Base-by-base conservation (phyloP, 2,113 vertebrate genomes). In the Scalopus aquaticus region DNA sequence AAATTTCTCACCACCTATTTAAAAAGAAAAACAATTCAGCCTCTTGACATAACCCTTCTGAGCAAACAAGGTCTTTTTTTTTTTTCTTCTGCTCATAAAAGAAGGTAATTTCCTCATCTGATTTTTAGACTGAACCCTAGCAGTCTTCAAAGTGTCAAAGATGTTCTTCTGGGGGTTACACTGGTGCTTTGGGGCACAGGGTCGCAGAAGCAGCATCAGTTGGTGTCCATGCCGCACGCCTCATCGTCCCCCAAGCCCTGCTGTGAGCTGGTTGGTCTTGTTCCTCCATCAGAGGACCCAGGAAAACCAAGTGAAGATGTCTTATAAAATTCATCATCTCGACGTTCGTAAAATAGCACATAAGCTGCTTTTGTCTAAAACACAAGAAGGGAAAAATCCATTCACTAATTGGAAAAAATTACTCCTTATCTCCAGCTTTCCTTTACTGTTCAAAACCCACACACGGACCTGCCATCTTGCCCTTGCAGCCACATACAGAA, bases 311-410 rank as follows among this genome's bases (percentile, higher is more conserved):
- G 98, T 86, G 98, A 96, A 19, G 97, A 86, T 80, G 97, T 97
- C 91, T 97, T 91, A 60, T 96, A 97, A 42, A 97, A 96, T 26
- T 99, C 98, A 8, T 98, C 96, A 6, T 99, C 99, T 95, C 99
- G 98, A 78, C 99, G 99, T 97, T 99, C 99, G 97, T 99, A 99
- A 94, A 99, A 99, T 56, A 99, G 98, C 97, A 99, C 99, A 0
- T 99, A 99, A 0, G 99, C 99, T 6, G 99, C 99, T 97, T 99
- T 99, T 56, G 99, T 99, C 99, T 99, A 98, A 35, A 97, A 73
- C 88, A 98, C 17, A 92, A 89, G 83, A 96, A 24, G 35, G 32
- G 32, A 37, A 69, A 92, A 78, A 82, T 65, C 42, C 56, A 39
- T 28, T 84, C 12, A 73, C 22, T 37, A 44, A 28, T 6, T 70